These are phyloP conservation scores for Rhea pennata DNA, from an alignment of 2,113 vertebrate genomes.

Conservation along the genomic window DNA sequence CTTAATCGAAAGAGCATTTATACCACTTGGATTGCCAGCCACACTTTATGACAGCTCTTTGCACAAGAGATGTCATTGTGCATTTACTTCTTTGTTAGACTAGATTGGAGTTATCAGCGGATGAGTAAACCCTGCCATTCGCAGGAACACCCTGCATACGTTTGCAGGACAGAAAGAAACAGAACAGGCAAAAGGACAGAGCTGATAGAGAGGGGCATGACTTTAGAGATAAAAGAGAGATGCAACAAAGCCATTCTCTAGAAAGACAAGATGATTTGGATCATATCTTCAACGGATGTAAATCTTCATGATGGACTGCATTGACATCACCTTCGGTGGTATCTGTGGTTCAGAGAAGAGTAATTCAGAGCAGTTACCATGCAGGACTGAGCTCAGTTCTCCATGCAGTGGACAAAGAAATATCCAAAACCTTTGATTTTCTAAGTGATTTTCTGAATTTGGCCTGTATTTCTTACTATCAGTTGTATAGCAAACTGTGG, in stretches of 20 bases:
- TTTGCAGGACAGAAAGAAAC: neutral
- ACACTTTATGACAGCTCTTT: neutral
- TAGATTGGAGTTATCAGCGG: neutral
- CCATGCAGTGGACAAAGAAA: neutral
- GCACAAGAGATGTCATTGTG: neutral
- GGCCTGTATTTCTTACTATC: neutral
- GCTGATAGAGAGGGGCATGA: neutral
- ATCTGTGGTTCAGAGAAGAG: neutral
- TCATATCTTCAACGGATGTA: fast-evolving
- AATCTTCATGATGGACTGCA: neutral
- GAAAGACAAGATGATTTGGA: neutral
- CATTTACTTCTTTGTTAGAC: conserved; percentile 16
- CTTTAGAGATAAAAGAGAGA: neutral
- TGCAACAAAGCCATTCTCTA: neutral
- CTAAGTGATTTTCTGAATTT: neutral
- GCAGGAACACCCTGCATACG: neutral
- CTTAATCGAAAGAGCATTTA: conserved; percentile 12
- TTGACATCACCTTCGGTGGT: neutral
- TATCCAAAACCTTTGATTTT: neutral
- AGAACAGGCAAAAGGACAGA: neutral
- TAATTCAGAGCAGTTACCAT: neutral
- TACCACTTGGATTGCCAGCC: neutral
- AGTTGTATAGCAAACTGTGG: neutral
- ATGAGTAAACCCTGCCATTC: conserved; percentile 1
- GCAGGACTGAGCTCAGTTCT: neutral